These are phyloP conservation scores for Clistopyga incitator DNA, from an alignment of 2,888 invertebrate species.

Conservation along the genomic window DNA sequence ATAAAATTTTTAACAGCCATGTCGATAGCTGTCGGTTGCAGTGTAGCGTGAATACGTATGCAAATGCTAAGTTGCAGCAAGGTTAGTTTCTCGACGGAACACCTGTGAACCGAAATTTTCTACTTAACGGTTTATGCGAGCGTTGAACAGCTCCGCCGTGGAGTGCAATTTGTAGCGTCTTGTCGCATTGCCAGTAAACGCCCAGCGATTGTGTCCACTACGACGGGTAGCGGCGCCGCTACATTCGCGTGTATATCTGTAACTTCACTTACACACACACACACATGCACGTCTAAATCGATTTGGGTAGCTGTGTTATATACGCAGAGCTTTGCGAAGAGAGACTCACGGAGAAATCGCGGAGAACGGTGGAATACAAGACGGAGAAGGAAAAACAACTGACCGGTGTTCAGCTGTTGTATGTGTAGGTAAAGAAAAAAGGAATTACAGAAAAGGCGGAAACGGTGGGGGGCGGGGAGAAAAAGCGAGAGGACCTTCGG, in stretches of 20 bases:
- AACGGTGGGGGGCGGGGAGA: conserved; percentile 6
- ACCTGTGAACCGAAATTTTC: conserved; percentile 34
- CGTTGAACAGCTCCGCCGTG: neutral
- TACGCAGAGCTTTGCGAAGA: conserved; percentile 2
- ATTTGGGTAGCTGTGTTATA: neutral
- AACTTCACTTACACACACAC: neutral
- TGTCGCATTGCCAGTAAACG: conserved; percentile 46
- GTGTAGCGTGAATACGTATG: conserved; percentile 5
- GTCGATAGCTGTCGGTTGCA: neutral
- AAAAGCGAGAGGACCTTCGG: conserved; percentile 36
- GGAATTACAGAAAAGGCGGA: conserved; percentile 19
- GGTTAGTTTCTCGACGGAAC: conserved; percentile 13
- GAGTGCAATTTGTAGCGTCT: conserved; percentile 41
- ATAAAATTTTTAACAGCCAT: conserved; percentile 20
- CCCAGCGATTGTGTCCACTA: conserved; percentile 13
- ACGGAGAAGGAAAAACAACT: conserved; percentile 17
- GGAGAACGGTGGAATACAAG: conserved; percentile 5
- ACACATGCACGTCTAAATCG: neutral
- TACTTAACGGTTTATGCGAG: conserved; percentile 27
- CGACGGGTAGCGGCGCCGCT: neutral
- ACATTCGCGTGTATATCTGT: neutral
- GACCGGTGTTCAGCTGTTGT: conserved; percentile 9
- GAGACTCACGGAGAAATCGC: conserved; percentile 1
- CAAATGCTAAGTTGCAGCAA: neutral
- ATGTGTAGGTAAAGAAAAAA: conserved; percentile 1